Conservation (phyloP, 1,140 invertebrate genomes). For the Plutomurus gul region DNA sequence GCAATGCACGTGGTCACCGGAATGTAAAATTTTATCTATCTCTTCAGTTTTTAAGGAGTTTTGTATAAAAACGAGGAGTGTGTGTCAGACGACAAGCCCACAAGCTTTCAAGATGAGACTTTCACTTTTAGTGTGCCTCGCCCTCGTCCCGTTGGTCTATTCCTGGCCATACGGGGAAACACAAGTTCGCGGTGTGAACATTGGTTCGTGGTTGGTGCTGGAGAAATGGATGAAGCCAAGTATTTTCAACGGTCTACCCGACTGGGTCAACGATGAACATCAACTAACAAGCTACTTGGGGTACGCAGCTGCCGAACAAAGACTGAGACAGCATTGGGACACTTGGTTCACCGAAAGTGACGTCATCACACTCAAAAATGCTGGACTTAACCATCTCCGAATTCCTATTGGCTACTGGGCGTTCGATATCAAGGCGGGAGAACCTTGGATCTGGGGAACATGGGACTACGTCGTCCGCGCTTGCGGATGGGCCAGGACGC, state of each 20-base stretch:
- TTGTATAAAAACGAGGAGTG: no score
- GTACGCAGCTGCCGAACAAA: slow-evolving; percentile 31
- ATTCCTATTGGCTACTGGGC: slow-evolving; percentile 52
- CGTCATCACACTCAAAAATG: slow-evolving; percentile 37
- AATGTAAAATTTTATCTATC: neutral
- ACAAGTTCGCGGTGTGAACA: slow-evolving; percentile 48
- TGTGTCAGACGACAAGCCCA: no score
- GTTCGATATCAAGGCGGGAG: slow-evolving; percentile 39
- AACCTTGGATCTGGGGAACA: slow-evolving; percentile 45
- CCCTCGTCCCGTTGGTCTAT: neutral
- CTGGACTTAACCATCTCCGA: slow-evolving; percentile 48
- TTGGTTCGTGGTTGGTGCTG: slow-evolving; percentile 48
- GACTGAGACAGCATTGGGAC: slow-evolving; percentile 45
- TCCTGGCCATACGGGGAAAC: slow-evolving; percentile 16
- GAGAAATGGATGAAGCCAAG: slow-evolving; percentile 51
- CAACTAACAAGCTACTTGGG: slow-evolving; percentile 33
- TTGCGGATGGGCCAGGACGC: slow-evolving; percentile 46
- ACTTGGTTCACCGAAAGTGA: slow-evolving; percentile 47
- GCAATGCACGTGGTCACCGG: neutral
- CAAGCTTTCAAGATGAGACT: neutral
- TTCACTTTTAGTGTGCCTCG: neutral
- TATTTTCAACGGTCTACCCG: slow-evolving; percentile 22
- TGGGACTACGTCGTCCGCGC: slow-evolving; percentile 49
- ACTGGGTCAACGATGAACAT: slow-evolving; percentile 45
- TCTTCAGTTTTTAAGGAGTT: no score